Evolutionary conservation across 2,113 vertebrate species (phyloP).

Genomic region (Tinamus guttatus): DNA sequence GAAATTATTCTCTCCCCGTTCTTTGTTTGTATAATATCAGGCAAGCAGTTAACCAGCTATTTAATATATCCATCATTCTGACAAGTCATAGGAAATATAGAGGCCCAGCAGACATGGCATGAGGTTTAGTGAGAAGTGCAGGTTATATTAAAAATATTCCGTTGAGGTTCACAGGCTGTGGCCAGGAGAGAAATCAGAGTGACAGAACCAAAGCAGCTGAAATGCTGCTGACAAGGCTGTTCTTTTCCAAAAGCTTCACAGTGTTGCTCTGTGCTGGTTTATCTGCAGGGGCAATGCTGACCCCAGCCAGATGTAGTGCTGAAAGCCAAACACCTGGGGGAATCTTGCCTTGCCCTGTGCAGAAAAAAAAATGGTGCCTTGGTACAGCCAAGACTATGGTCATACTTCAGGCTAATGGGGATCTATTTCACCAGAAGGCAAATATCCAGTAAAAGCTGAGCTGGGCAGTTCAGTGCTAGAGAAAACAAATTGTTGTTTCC

Average conservation of each 20-base stretch:
- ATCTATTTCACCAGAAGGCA: not conserved
- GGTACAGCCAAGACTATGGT: not conserved
- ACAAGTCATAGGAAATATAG: not conserved
- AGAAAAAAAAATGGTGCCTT: not conserved
- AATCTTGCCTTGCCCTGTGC: not conserved
- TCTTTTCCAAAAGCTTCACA: not conserved
- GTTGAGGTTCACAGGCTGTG: fast-evolving
- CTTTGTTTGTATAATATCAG: not conserved
- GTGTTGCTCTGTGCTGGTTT: not conserved
- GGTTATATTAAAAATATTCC: not conserved
- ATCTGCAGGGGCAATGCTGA: not conserved
- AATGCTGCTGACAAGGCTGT: not conserved
- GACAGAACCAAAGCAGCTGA: not conserved
- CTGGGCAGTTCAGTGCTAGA: not conserved
- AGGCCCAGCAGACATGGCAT: not conserved
- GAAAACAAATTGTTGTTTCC: not conserved
- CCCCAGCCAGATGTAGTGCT: not conserved
- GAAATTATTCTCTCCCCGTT: not conserved
- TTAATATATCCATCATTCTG: not conserved
- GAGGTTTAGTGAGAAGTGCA: not conserved
- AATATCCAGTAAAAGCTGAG: not conserved
- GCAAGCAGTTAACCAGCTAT: not conserved
- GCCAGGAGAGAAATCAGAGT: not conserved
- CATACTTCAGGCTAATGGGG: not conserved
- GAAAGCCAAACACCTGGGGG: not conserved